Percentiles rank a stretch among this genome's conserved stretches.
Conservation (phyloP, 2,888 invertebrate genomes). For the Hyalella azteca region DNA sequence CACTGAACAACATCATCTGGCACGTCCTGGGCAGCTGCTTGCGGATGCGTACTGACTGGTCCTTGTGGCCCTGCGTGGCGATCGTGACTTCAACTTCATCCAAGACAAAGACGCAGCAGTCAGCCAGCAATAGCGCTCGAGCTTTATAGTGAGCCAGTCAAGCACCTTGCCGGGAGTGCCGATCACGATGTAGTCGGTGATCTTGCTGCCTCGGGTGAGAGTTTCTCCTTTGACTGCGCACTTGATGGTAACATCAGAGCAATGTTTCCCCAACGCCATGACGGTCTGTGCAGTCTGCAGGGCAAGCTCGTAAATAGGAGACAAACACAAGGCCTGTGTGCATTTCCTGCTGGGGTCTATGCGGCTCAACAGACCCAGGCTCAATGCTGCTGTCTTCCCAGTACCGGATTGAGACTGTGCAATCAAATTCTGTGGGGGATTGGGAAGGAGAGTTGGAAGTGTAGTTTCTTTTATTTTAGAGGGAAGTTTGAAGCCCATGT, state of each 20-base stretch:
- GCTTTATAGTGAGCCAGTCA: slow-evolving; percentile 89
- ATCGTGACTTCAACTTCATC: slow-evolving; percentile 99
- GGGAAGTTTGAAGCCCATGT: slow-evolving; percentile 97
- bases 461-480: slow-evolving; percentile 97
- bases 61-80: slow-evolving; percentile 95
- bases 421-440: slow-evolving; percentile 92
- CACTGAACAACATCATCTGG: slow-evolving; percentile 98
- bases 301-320: slow-evolving; percentile 97
- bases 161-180: slow-evolving; percentile 97
- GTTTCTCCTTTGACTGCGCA: slow-evolving; percentile 95
- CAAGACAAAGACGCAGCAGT: slow-evolving; percentile 92
- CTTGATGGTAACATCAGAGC: slow-evolving; percentile 85
- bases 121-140: slow-evolving; percentile 81
- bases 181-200: slow-evolving; percentile 90
- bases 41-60: slow-evolving; percentile 93
- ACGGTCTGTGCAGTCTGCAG: slow-evolving; percentile 98
- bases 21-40: slow-evolving; percentile 80
- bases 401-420: slow-evolving; percentile 99
- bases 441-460: slow-evolving; percentile 88
- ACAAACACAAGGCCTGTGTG: slow-evolving; percentile 92
- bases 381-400: slow-evolving; percentile 99
- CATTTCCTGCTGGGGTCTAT: slow-evolving; percentile 79
- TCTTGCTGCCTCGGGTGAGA: slow-evolving; percentile 72
- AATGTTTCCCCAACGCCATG: slow-evolving; percentile 91
- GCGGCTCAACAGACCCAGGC: slow-evolving; percentile 92